A percentile compares a stretch with the other conserved stretches of the same genome.
phyloP scores from a whole-genome alignment of 2,113 vertebrate genomes.

The Prinia subflava region DNA sequence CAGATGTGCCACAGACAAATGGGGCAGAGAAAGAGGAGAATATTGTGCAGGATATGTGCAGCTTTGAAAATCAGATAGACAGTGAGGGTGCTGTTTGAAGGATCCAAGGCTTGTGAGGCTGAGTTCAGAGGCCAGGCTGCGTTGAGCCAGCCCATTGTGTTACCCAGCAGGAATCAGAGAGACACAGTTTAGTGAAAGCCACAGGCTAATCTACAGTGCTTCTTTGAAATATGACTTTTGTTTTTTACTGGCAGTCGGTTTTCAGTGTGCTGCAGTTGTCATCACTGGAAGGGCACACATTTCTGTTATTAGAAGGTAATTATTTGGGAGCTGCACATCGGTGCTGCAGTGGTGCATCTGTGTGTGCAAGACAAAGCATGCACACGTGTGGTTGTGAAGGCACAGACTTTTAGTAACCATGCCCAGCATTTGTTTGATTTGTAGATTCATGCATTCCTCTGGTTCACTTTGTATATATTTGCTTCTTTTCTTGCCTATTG shows the following conservation, averaged over 20 bases:
- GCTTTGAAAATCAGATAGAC: background rate
- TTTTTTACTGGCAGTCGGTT: background rate
- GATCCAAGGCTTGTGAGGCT: background rate
- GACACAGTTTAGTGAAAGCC: constrained; percentile 35
- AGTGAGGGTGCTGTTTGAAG: constrained; percentile 3
- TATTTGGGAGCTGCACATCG: background rate
- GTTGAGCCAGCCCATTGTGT: constrained; percentile 38
- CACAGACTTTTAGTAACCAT: background rate
- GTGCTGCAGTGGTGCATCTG: background rate
- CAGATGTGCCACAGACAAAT: background rate
- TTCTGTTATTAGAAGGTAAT: background rate
- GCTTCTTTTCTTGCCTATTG: background rate
- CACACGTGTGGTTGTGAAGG: background rate
- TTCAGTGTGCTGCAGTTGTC: background rate
- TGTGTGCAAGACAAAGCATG: background rate
- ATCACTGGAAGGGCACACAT: background rate
- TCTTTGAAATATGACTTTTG: constrained; percentile 50
- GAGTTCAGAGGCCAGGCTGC: constrained; percentile 22
- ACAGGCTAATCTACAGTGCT: background rate
- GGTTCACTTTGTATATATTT: background rate
- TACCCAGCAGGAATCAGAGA: constrained; percentile 41
- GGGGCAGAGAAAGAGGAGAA: background rate
- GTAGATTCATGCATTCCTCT: background rate
- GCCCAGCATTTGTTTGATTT: background rate
- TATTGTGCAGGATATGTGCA: background rate